These are phyloP conservation scores for Lacerta bilineata DNA, from an alignment of 2,797 vertebrate species.

Conservation along the genomic window DNA sequence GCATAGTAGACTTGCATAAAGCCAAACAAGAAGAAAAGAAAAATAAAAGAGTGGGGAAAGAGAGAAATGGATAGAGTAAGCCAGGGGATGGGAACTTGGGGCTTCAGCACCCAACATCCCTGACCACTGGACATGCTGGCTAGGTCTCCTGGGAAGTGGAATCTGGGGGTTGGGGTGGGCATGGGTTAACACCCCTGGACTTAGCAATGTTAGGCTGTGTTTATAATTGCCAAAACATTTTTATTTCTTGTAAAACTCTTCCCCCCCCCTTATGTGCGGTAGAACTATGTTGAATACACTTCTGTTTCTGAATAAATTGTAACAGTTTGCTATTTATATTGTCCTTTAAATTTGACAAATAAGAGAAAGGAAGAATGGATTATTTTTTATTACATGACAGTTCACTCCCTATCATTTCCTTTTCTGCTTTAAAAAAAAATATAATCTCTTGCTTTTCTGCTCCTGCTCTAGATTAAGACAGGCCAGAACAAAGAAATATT, in stretches of 20 bases:
- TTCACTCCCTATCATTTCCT: not conserved
- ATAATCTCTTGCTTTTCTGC: not conserved
- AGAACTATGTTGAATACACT: no score
- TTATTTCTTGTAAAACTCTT: not conserved
- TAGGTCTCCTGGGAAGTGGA: no score
- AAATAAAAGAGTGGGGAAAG: not conserved
- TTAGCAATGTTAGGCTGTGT: not conserved
- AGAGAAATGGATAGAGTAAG: not conserved
- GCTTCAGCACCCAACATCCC: no score
- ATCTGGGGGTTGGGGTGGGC: no score
- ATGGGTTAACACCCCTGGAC: no score
- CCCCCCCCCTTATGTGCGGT: not conserved
- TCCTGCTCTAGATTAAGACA: not conserved
- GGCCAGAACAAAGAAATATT: not conserved
- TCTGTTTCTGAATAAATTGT: not conserved
- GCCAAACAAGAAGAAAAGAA: not conserved
- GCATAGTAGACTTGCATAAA: not conserved
- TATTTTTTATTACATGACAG: not conserved
- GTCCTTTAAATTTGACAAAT: not conserved
- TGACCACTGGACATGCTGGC: no score
- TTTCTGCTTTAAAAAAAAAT: not conserved
- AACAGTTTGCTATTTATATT: not conserved
- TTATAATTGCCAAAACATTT: not conserved
- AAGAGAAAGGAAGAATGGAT: not conserved
- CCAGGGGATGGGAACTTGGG: no score